Percentiles rank a stretch among this genome's conserved stretches.
These are phyloP conservation scores for Eupithecia vulgata DNA, from an alignment of 2,888 invertebrate species.

Conservation along the genomic window DNA sequence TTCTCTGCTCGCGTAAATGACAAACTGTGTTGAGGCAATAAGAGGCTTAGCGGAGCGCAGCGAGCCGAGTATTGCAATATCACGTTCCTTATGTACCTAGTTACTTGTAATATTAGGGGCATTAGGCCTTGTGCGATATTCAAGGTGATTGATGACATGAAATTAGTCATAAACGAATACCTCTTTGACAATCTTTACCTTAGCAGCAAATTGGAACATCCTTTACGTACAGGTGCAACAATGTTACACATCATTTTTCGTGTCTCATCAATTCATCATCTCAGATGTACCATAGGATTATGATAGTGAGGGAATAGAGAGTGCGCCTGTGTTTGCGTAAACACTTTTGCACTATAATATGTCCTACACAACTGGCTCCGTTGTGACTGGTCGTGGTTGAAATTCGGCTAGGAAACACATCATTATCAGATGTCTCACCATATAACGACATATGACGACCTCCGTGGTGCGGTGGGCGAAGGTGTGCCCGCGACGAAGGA, in stretches of 20 bases:
- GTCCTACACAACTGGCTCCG: too few relatives aligned
- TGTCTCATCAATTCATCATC: background rate
- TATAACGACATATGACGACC: too few relatives aligned
- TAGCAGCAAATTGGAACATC: background rate
- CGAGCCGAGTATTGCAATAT: conserved; percentile 44
- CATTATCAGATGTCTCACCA: too few relatives aligned
- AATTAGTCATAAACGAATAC: background rate
- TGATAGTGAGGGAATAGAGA: too few relatives aligned
- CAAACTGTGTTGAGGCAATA: conserved; percentile 55
- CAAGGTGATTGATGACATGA: conserved; percentile 2
- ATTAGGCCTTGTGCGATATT: background rate
- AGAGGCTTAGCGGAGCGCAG: conserved; percentile 55
- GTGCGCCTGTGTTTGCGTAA: too few relatives aligned
- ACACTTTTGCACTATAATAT: too few relatives aligned
- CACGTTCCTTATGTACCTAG: conserved; percentile 21
- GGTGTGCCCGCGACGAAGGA: too few relatives aligned
- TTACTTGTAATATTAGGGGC: conserved; percentile 1
- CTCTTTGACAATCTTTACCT: background rate
- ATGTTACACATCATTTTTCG: background rate
- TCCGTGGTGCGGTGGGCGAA: too few relatives aligned
- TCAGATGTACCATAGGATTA: background rate
- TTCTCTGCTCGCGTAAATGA: conserved; percentile 48
- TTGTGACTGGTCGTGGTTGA: too few relatives aligned
- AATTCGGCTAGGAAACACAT: too few relatives aligned
- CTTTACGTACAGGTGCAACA: background rate